These are phyloP conservation scores for Allobates femoralis DNA, from an alignment of 2,797 vertebrate genomes.

Conservation along the genomic window DNA sequence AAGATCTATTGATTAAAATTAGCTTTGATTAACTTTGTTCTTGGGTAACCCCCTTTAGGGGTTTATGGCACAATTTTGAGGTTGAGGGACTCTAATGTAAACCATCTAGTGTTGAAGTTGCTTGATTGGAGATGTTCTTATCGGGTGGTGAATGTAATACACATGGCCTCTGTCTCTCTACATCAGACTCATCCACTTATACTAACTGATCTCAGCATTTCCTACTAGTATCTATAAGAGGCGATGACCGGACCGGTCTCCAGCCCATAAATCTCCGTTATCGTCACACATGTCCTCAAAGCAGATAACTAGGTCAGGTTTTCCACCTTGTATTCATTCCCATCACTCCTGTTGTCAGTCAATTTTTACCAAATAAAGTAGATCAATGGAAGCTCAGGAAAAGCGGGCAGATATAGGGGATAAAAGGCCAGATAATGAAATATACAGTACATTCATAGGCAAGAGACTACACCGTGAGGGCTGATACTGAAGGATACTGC, in stretches of 20 bases:
- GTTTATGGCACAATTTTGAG: too few relatives aligned
- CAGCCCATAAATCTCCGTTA: constrained; percentile 46
- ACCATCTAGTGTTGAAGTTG: not conserved
- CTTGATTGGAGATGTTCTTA: not conserved
- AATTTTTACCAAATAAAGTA: constrained; percentile 13
- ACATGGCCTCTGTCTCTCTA: not conserved
- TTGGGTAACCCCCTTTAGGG: too few relatives aligned
- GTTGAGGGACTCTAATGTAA: not conserved
- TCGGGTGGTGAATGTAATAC: too few relatives aligned
- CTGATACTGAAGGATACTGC: too few relatives aligned
- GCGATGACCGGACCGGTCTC: constrained; percentile 10
- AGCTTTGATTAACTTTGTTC: too few relatives aligned
- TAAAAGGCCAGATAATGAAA: not conserved
- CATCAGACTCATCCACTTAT: too few relatives aligned
- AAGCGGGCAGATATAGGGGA: constrained; percentile 29
- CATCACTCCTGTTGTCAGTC: constrained; percentile 45
- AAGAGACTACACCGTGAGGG: too few relatives aligned
- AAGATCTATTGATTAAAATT: too few relatives aligned
- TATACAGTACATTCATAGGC: too few relatives aligned
- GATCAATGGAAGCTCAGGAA: constrained; percentile 23
- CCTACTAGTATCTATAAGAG: constrained; percentile 6
- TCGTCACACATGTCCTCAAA: constrained; percentile 42
- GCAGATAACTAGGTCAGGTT: constrained; percentile 54
- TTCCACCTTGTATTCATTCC: constrained; percentile 32
- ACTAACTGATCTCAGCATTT: constrained; percentile 5